A percentile compares a stretch with the other conserved stretches of the same genome.
These are phyloP conservation scores for Pristionchus entomophagus DNA, from an alignment of 2,888 invertebrate genomes.

Conservation along the genomic window DNA sequence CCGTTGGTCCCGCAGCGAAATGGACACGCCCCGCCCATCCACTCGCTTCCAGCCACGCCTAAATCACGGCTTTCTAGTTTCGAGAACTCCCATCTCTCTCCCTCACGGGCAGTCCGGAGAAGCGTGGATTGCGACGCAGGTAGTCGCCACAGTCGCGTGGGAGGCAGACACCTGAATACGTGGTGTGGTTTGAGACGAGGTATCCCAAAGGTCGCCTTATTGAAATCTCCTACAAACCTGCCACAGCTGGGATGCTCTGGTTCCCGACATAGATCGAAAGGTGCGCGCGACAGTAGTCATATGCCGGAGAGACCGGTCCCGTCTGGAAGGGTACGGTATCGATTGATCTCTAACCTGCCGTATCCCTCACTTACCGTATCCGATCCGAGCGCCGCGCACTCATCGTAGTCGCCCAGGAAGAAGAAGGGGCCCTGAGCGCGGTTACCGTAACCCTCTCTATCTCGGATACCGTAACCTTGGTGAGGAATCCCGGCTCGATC, in stretches of 20 bases:
- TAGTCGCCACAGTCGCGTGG: constrained; percentile 40
- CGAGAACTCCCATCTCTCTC: background rate
- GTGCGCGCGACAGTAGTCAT: constrained; percentile 46
- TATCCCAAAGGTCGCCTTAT: constrained; percentile 28
- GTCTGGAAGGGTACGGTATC: constrained; percentile 19
- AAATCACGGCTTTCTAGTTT: background rate
- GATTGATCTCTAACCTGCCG: background rate
- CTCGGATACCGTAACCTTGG: constrained; percentile 30
- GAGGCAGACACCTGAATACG: constrained; percentile 20
- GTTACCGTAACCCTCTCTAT: background rate
- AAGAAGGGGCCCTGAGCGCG: constrained; percentile 61
- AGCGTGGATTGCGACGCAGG: background rate
- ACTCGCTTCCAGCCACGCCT: background rate
- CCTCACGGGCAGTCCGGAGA: background rate
- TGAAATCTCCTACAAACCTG: background rate
- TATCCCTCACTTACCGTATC: background rate
- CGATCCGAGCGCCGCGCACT: constrained; percentile 49
- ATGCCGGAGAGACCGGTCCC: background rate
- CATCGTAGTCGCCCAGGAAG: constrained; percentile 63
- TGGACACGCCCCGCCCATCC: constrained; percentile 13
- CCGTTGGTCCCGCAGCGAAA: background rate
- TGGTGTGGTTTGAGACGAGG: background rate
- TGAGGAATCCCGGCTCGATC: constrained; percentile 19
- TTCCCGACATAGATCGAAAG: background rate
- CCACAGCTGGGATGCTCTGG: background rate